Base-by-base conservation (phyloP, 2,113 vertebrate species). In the Apodemus speciosus region DNA sequence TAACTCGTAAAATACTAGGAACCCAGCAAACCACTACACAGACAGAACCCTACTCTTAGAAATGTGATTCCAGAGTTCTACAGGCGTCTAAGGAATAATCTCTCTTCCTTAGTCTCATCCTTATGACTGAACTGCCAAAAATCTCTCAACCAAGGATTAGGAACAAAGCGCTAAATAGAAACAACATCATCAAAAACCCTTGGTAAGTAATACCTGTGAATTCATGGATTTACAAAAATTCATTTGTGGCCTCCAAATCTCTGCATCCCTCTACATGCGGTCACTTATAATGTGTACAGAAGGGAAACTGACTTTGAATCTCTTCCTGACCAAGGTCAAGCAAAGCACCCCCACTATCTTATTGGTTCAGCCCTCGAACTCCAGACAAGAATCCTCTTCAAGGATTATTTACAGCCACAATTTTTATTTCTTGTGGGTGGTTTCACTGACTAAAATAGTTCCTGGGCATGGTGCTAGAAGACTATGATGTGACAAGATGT, bases 241-340 rank as follows among this genome's bases (percentile, higher is more conserved):
- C 38, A 80, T 83, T 27, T 85, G 72, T 66, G 81, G 88, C 21
- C n/a, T 53, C 56, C 0, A 86, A 56, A 75, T 62, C 62, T 92
- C 58, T 58, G 49, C 30, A 46, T 9, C 76, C 15, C 20, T 23
- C 49, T 62, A 86, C 68, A 73, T 73, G 1, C 23, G 69, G 62
- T 85, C 83, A 68, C 64, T 56, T 49, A 32, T 35, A 49, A 83
- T 69, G 53, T 3, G 18, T 4, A 49, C 13, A 64, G 73, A 92
- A 77, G 71, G 71, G 4, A 49, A 56, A 25, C 23, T 43, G 6
- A 35, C 40, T 35, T 14, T 81, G 38, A 66, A 30, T 73, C 51
- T 35, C 25, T 27, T 69, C 46, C 88, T 35, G 75, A 73, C 30
- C 73, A 27, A 94, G 93, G 62, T 89, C 93, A 92, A 6, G 64